Evolutionary conservation across 2,888 invertebrate genomes (phyloP), one percentile per base, ranked within the genome.

Genomic region (Himalopsyche japonica): DNA sequence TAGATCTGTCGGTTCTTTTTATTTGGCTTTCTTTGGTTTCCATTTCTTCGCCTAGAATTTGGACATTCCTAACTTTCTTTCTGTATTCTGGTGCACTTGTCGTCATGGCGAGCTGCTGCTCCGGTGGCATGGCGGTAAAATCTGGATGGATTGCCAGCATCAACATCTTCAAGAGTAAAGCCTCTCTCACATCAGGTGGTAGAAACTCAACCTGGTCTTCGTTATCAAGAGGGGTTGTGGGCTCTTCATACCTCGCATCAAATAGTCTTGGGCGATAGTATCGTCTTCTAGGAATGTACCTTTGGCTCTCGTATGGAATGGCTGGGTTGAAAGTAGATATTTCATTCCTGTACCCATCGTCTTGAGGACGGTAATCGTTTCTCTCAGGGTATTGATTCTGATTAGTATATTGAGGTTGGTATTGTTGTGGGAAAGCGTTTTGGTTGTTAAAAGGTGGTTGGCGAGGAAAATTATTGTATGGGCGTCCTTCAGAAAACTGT

Each of bases 121-220:
- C 77, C 2, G 82, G 47, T 20, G 86, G 70, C 79, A 70, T 81
- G 4, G 84, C 37, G 0, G 88, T 88, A 47, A 91, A 89, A 78
- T 94, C 94, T 8, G 94, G 94, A 89, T 94, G 95, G 87, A 96
- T 95, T 0, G 95, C 95, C 84, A 96, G 89, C 88, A 95, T 94
- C 43, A 96, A 90, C 95, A 96, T 95, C 88, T 95, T 93, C 88
- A 95, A 89, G 10, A 96, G 89, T 49, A 96, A 90, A 88, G 95
- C 95, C 89, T 96, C 95, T 84, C 95, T 91, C 24, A 96, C 94
- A 84, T 95, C 94, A 0, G 95, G 92, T 18, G 95, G 95, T 24
- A 96, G 89, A 87, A 93, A 94, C 87, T 95, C 94, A 8, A 94
- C 93, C 1, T 89, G 89, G 0, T 93, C 93, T 57, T 93, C 92